Percentiles rank a stretch among this genome's conserved stretches.
Evolutionary conservation across 2,888 invertebrate genomes (phyloP).

Genomic region (Oegoconia quadripuncta): DNA sequence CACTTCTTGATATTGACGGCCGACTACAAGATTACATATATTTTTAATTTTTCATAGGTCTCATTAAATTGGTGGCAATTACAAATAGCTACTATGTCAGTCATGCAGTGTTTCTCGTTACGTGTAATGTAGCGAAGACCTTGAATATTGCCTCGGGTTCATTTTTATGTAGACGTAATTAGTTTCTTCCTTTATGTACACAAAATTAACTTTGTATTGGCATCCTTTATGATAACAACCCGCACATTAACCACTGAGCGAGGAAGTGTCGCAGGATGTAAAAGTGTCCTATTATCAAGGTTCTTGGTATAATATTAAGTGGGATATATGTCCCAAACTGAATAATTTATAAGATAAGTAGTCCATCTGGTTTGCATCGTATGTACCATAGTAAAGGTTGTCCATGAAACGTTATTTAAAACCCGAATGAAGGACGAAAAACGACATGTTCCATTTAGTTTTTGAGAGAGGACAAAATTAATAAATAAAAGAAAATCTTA

Average conservation of each 20-base stretch:
- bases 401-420: too few relatives aligned
- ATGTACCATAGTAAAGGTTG: too few relatives aligned
- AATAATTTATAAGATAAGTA: neutral
- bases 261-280: conserved; percentile 7
- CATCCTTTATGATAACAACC: conserved; percentile 3
- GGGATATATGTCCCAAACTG: neutral
- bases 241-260: neutral
- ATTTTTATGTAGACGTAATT: conserved; percentile 22
- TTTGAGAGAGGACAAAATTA: too few relatives aligned
- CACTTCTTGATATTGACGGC: too few relatives aligned
- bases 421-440: too few relatives aligned
- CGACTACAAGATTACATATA: too few relatives aligned
- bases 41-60: neutral
- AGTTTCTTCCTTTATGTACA: conserved; percentile 21
- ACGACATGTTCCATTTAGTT: too few relatives aligned
- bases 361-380: too few relatives aligned
- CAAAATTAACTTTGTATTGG: conserved; percentile 18
- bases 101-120: neutral
- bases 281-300: conserved; percentile 3
- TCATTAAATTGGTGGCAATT: neutral
- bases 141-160: conserved; percentile 18
- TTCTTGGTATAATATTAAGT: neutral
- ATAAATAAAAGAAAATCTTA: too few relatives aligned
- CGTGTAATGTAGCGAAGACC: conserved; percentile 16
- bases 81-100: neutral